Evolutionary conservation across 2,888 invertebrate species (phyloP).

Genomic region (Lissocephala sabroskyi): DNA sequence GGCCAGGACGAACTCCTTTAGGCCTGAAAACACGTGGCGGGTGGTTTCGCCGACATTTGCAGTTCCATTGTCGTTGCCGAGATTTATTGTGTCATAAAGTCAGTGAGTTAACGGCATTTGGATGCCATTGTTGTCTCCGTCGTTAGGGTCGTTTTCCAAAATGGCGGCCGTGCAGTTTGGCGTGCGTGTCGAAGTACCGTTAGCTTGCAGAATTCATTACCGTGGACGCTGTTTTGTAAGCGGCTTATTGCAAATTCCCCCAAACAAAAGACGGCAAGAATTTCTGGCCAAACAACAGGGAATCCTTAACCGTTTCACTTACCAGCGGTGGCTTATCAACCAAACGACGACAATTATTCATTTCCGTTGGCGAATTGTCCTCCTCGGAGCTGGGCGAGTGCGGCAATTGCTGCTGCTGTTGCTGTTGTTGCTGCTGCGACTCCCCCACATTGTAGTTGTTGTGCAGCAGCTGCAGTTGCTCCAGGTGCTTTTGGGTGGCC

Average conservation of each 20-base stretch:
- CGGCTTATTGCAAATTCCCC: constrained; percentile 55
- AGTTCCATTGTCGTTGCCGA: constrained; percentile 38
- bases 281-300: no score
- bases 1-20: no score
- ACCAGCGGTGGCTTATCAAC: constrained; percentile 85
- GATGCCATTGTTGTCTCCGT: constrained; percentile 43
- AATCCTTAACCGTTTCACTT: no score
- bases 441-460: constrained; percentile 22
- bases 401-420: constrained; percentile 50
- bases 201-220: no score
- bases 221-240: no score
- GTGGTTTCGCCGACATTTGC: background rate
- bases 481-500: constrained; percentile 40
- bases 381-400: constrained; percentile 82
- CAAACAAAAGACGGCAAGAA: background rate
- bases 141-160: no score
- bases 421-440: constrained; percentile 19
- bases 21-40: background rate
- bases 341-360: constrained; percentile 87
- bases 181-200: constrained; percentile 61
- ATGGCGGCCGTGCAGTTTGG: constrained; percentile 38
- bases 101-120: constrained; percentile 66
- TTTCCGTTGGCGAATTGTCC: constrained; percentile 89
- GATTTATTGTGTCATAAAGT: constrained; percentile 71
- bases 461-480: constrained; percentile 53